Conservation (phyloP, 1,140 invertebrate genomes). For the Aricia agestis region DNA sequence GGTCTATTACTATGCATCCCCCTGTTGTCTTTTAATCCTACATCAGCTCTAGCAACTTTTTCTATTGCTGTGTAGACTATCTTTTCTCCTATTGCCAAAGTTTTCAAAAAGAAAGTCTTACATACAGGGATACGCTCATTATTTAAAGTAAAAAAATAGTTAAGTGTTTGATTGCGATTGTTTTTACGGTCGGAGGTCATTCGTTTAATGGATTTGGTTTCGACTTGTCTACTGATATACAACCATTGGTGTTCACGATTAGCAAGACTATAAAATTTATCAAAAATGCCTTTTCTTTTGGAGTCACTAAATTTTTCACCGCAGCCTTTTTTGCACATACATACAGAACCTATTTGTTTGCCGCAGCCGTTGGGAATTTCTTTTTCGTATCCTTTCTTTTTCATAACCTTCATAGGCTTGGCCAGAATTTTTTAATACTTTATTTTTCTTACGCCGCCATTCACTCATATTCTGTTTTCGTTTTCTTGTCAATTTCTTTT, state of each 20-base stretch:
- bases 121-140: constrained; percentile 20
- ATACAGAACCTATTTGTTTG: constrained; percentile 23
- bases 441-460: constrained; percentile 27
- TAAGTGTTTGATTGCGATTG: constrained; percentile 31
- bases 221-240: constrained; percentile 24
- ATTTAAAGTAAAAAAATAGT: constrained; percentile 24
- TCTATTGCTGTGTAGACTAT: constrained; percentile 16
- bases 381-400: constrained; percentile 21
- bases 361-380: too few species aligned
- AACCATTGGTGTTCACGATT: constrained; percentile 2
- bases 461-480: constrained; percentile 9
- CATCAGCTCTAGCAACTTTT: constrained; percentile 12
- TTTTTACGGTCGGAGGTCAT: constrained; percentile 30
- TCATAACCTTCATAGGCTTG: constrained; percentile 25
- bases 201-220: constrained; percentile 30
- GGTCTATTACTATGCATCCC: constrained; percentile 19
- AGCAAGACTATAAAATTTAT: constrained; percentile 24
- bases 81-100: constrained; percentile 18
- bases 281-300: constrained; percentile 24
- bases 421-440: constrained; percentile 30
- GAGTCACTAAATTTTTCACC: constrained; percentile 18
- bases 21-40: constrained; percentile 13
- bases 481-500: constrained; percentile 14
- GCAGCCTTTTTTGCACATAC: constrained; percentile 27
- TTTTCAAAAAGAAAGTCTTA: constrained; percentile 20